Conservation (phyloP, 53 echinoderm and acorn worm species). For the Antedon mediterranea region DNA sequence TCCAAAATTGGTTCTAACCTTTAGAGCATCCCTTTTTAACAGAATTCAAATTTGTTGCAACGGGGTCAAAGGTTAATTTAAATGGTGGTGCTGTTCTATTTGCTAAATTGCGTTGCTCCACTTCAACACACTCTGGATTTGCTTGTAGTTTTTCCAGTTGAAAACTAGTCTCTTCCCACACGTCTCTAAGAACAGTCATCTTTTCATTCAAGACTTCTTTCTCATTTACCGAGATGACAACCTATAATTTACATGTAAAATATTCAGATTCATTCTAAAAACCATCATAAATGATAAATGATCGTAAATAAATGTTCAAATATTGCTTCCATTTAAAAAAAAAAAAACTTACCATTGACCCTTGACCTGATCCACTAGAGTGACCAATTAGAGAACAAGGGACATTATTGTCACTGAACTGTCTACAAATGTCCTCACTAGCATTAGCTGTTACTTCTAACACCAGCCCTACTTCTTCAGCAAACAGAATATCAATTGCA, state of each 20-base stretch:
- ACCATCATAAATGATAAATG: no score
- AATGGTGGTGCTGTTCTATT: constrained; percentile 68
- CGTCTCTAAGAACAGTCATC: constrained; percentile 55
- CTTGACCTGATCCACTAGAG: constrained; percentile 32
- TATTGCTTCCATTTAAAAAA: no score
- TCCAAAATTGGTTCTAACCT: no score
- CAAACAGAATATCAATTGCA: constrained; percentile 51
- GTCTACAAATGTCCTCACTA: constrained; percentile 39
- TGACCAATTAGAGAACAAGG: constrained; percentile 69
- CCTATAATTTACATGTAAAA: constrained; percentile 17
- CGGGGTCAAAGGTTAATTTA: constrained; percentile 63
- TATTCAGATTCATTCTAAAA: no score
- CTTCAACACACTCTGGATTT: constrained; percentile 66
- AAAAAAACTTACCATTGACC: constrained; percentile 39
- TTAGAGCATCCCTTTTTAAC: not conserved
- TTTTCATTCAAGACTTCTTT: constrained; percentile 33
- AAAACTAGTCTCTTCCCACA: constrained; percentile 93
- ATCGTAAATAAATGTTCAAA: no score
- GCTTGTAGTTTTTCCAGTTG: constrained; percentile 71
- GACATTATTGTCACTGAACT: constrained; percentile 39
- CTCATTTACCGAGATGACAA: constrained; percentile 41
- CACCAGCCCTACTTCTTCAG: constrained; percentile 81
- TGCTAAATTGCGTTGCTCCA: constrained; percentile 44
- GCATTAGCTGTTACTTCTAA: constrained; percentile 43
- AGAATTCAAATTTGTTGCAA: not conserved